Evolutionary conservation across 2,113 vertebrate genomes (phyloP), one percentile per base, ranked within the genome.

Genomic region (Lepisosteus osseus): DNA sequence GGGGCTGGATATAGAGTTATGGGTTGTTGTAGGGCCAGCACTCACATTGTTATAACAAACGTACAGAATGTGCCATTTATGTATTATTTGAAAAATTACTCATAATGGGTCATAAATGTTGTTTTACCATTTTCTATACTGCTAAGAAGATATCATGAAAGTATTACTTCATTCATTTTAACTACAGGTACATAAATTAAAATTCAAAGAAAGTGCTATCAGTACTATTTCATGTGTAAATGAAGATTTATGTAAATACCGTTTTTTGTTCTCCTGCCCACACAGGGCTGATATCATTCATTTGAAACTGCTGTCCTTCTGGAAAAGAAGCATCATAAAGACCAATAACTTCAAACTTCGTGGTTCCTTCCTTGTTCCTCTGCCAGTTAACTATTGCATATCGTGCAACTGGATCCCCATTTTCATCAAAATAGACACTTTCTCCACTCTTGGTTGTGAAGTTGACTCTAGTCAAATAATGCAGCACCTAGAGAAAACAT

Each of bases 361-460:
- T 3, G 3, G 0, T 40, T 0, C 61, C 71, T 6, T 65, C 29
- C 14, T 9, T 15, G 42, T 64, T 54, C 3, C 7, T 17, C 51
- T 66, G 62, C 62, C 71, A 72, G 63, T 72, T 72, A 11, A 72
- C 54, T 2, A 72, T 14, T 13, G 65, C 71, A 47, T 72, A 72
- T 6, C 15, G n/a, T 8, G 61, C 51, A 13, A 12, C 54, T n/a
- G 69, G 69, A 61, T 72, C 61, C n/a, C 64, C 61, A 43, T 54
- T 65, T 9, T 64, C 64, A 65, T 72, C 61, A 54, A 72, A 72
- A 65, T 65, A 15, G n/a, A 64, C 45, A 4, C 13, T 72, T 29
- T 64, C 71, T 9, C 64, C 61, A 54, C 11, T 54, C 29, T 40
- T 72, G 11, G 45, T 65, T 43, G 64, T 72, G 42, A 72, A 72